Evolutionary conservation across 2,888 invertebrate genomes (phyloP), one percentile per base, ranked within the genome.

Genomic region (Andrena marginata): DNA sequence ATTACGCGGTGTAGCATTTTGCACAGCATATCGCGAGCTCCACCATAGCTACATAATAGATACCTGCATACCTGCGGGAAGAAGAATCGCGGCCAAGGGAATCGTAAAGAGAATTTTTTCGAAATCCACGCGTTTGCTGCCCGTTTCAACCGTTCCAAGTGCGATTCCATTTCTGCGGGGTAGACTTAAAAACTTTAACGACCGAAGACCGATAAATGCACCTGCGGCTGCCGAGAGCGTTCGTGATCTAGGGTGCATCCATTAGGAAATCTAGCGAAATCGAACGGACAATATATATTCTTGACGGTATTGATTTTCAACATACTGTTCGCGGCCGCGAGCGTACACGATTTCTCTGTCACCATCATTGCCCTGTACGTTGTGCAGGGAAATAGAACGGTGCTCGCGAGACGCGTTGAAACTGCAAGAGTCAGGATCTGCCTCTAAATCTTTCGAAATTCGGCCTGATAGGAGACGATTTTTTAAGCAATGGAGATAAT

Each of bases 191-290:
- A 93, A 92, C 72, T 92, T 92, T 0, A 93, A 77, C 6, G 91
- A 33, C 92, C 93, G 92, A 3, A 93, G 84, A 54, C 91, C 86
- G 13, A 88, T 80, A 68, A 84, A 93, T 26, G 90, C 87, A 5
- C 91, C 90, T 87, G 4, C 90, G 31, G 6, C 0, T 31, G 31
- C 6, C 31, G 31, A 31, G 31, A 31, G 31, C 31, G 31, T 0
- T 89, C 2, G 92, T 89, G 13, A 92, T 84, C 91, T 91, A 92
- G 0, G 92, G 90, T 0, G 91, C 83, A 59, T 92, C 91, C 4
- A 92, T 81, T 20, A 82, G n/a, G n/a, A n/a, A n/a, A n/a, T n/a
- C n/a, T n/a, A n/a, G n/a, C n/a, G n/a, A 86, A 4, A 92, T 31
- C 35, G 51, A 90, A 91, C 0, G 91, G 60, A 68, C 89, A 82